phyloP scores from a whole-genome alignment of 2,797 vertebrate genomes.

The Spatula versicolor region DNA sequence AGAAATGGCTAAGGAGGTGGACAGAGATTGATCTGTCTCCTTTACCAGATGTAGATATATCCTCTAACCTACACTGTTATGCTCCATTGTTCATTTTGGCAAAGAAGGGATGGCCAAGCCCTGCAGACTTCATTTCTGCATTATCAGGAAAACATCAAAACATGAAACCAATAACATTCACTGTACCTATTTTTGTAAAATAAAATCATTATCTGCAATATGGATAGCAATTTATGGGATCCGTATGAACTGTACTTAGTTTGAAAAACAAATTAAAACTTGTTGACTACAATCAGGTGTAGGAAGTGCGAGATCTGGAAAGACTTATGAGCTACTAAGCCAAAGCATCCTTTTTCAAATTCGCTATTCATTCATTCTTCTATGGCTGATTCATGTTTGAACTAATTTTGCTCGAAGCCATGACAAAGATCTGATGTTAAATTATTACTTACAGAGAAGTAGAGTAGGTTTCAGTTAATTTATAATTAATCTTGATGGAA shows the following conservation, averaged over 20 bases:
- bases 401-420: background rate
- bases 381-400: background rate
- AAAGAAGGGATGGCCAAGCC: background rate
- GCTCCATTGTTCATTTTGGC: background rate
- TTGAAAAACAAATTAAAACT: background rate
- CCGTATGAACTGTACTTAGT: background rate
- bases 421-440: background rate
- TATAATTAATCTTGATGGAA: background rate
- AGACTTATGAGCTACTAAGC: background rate
- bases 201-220: background rate
- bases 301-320: background rate
- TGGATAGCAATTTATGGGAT: background rate
- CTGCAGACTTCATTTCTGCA: accelerated
- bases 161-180: background rate
- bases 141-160: background rate
- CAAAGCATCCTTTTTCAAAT: background rate
- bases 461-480: background rate
- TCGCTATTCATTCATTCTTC: background rate
- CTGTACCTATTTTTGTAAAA: background rate
- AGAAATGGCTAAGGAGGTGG: background rate
- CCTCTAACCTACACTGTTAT: background rate
- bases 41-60: background rate
- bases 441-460: background rate
- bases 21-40: background rate
- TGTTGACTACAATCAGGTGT: background rate